Evolutionary conservation across 2,113 vertebrate genomes (phyloP).

Genomic region (Heliornis fulica): DNA sequence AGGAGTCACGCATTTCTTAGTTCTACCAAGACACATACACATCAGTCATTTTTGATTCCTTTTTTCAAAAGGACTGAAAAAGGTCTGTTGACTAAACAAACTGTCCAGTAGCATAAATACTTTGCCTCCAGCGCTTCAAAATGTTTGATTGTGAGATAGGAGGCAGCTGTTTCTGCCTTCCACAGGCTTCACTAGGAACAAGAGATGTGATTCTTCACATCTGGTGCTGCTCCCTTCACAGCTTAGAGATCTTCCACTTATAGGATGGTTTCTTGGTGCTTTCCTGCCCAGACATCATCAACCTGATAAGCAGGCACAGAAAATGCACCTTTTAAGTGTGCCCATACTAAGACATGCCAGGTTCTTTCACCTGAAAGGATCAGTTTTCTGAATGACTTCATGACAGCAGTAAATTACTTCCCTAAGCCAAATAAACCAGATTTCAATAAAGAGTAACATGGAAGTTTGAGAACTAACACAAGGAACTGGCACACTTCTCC

Average conservation of each 20-base stretch:
- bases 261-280: background rate
- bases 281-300: background rate
- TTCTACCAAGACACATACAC: background rate
- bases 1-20: background rate
- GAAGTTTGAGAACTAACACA: background rate
- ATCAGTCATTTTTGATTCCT: background rate
- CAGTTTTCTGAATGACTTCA: background rate
- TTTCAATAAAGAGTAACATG: background rate
- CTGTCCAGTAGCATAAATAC: conserved; percentile 45
- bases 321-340: background rate
- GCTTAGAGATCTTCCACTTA: background rate
- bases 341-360: background rate
- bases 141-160: conserved; percentile 25
- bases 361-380: background rate
- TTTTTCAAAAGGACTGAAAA: background rate
- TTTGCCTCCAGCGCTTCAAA: background rate
- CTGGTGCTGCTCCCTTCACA: background rate
- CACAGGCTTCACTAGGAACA: background rate
- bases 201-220: background rate
- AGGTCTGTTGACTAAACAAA: conserved; percentile 49
- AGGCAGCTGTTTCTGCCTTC: conserved; percentile 43
- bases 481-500: background rate
- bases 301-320: background rate
- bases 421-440: background rate
- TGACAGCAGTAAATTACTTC: background rate